Conservation (phyloP, 2,888 invertebrate genomes). For the Ophioninae sp. region DNA sequence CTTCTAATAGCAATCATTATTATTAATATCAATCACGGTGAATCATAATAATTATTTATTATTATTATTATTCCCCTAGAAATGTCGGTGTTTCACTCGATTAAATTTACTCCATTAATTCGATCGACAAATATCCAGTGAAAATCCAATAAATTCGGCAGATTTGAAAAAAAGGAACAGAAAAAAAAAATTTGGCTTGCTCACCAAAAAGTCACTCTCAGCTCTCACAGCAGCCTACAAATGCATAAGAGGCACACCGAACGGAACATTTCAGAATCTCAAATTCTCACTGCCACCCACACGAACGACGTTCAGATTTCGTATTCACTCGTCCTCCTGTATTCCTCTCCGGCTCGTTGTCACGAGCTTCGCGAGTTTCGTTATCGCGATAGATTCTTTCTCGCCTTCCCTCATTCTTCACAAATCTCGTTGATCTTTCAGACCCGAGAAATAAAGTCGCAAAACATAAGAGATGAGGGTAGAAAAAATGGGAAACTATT, state of each 20-base stretch:
- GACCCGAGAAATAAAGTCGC: background rate
- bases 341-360: background rate
- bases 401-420: background rate
- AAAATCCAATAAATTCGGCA: background rate
- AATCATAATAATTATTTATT: no score
- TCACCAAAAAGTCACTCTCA: conserved; percentile 31
- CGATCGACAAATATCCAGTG: background rate
- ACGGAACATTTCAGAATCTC: background rate
- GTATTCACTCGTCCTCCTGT: conserved; percentile 8
- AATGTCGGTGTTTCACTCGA: background rate
- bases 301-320: conserved; percentile 7
- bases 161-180: conserved; percentile 21
- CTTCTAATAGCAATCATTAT: no score
- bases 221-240: conserved; percentile 25
- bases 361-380: background rate
- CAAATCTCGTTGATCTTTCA: background rate
- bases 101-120: background rate
- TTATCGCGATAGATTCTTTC: background rate
- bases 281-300: background rate
- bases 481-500: no score
- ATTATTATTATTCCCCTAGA: no score
- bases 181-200: conserved; percentile 25
- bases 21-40: no score
- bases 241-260: background rate
- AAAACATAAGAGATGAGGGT: background rate